A percentile compares a stretch with the other conserved stretches of the same genome.
These are phyloP conservation scores for Tetramorium simillimum DNA, from an alignment of 1,140 invertebrate genomes.

Conservation along the genomic window DNA sequence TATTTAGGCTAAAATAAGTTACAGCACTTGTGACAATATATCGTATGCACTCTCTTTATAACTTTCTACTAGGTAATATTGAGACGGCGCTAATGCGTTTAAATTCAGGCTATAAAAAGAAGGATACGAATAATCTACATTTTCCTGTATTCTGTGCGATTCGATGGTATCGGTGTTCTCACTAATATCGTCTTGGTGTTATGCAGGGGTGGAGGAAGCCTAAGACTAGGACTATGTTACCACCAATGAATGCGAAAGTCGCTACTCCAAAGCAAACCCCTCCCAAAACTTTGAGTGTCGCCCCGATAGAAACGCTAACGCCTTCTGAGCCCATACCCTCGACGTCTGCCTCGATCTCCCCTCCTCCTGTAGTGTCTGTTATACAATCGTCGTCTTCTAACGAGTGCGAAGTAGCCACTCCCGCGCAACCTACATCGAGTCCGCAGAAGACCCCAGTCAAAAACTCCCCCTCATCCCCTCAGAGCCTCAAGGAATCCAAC, in stretches of 20 bases:
- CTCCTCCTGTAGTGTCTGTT: slow-evolving; percentile 85
- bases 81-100: slow-evolving; percentile 7
- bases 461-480: slow-evolving; percentile 86
- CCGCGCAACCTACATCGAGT: slow-evolving; percentile 82
- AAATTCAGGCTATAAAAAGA: background rate
- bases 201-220: slow-evolving; percentile 91
- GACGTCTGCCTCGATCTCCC: slow-evolving; percentile 82
- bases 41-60: background rate
- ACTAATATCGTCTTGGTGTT: slow-evolving; percentile 82
- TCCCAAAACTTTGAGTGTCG: slow-evolving; percentile 82
- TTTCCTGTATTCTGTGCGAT: slow-evolving; percentile 27
- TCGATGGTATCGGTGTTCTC: slow-evolving; percentile 67
- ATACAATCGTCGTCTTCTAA: slow-evolving; percentile 80
- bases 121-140: slow-evolving; percentile 37
- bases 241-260: slow-evolving; percentile 86
- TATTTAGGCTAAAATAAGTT: background rate
- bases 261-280: slow-evolving; percentile 86
- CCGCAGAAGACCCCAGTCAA: slow-evolving; percentile 84
- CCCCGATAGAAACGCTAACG: slow-evolving; percentile 84
- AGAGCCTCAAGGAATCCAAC: slow-evolving; percentile 87
- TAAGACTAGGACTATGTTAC: slow-evolving; percentile 90
- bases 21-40: background rate
- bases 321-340: slow-evolving; percentile 85
- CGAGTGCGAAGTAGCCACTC: slow-evolving; percentile 81
- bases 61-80: slow-evolving; percentile 29